Evolutionary conservation across 1,140 invertebrate genomes (phyloP), one percentile per base, ranked within the genome.

Genomic region (Drosophila punjabiensis): DNA sequence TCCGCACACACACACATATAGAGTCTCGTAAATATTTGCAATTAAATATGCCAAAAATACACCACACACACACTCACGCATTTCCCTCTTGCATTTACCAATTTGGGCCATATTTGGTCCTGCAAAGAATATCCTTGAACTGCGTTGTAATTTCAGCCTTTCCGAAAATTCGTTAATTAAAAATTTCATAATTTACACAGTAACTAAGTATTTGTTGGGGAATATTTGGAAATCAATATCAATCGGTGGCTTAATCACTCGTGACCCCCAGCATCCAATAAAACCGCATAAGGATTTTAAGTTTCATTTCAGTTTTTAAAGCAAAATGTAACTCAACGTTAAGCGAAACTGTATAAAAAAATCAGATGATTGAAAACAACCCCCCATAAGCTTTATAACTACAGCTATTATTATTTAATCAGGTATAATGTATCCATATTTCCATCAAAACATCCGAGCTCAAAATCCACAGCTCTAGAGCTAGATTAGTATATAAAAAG

Each of bases 21-120:
- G 32, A 52, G 39, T 63, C 18, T 52, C 60, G 55, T 79, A 89
- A 90, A 90, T 85, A 85, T 89, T 85, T 90, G 78, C 85, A 89
- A 90, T 89, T 89, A 89, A 90, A 90, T 89, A 85, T 90, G 85
- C 74, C 76, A 71, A 78, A 78, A 70, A 76, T 55, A 71, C 63
- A 62, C 43, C 52, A 63, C 50, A 28, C 33, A 30, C 65, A 47
- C 48, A 39, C 24, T 24, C 41, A 35, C 32, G 11, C 32, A 18
- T 48, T 67, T 52, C 39, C 53, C 39, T 32, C 18, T 28, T 63
- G 53, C 59, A 68, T 41, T 68, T 59, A 45, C 52, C 60, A 48
- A 53, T 68, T 78, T 76, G 24, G 64, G 43, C 48, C 47, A 71
- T 53, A 78, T 52, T 81, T 65, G 68, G 37, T 55, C 52, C 59